Evolutionary conservation across 2,888 invertebrate genomes (phyloP).

Genomic region (Chloromyia formosa): DNA sequence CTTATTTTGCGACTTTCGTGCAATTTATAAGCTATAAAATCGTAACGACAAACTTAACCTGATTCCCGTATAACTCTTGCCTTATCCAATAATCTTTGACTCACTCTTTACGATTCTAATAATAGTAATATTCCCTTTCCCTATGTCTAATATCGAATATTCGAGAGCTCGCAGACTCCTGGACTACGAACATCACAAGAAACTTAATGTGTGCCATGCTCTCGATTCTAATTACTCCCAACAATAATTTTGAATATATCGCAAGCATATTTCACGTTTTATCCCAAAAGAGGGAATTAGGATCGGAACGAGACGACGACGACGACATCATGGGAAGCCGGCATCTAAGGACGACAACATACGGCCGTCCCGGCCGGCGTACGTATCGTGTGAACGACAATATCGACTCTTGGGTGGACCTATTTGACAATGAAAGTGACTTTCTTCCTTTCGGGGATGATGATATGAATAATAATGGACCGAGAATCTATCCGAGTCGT

Average conservation of each 20-base stretch:
- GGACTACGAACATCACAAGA: background rate
- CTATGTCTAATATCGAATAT: background rate
- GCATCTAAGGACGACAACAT: background rate
- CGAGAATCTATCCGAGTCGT: background rate
- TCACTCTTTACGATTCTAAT: slow-evolving; percentile 28
- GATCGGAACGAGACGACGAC: background rate
- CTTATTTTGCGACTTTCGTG: background rate
- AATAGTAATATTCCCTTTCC: slow-evolving; percentile 16
- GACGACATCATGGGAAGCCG: background rate
- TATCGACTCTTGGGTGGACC: slow-evolving; percentile 2
- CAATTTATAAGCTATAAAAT: slow-evolving; percentile 15
- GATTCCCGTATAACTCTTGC: slow-evolving; percentile 7
- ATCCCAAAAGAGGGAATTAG: slow-evolving; percentile 12
- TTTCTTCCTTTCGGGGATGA: background rate
- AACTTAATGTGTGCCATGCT: background rate
- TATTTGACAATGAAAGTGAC: slow-evolving; percentile 19
- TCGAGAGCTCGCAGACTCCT: background rate
- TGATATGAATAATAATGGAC: slow-evolving; percentile 39
- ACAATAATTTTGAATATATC: slow-evolving; percentile 39
- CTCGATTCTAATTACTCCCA: slow-evolving; percentile 33
- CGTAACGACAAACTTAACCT: slow-evolving; percentile 30
- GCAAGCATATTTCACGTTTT: slow-evolving; percentile 34
- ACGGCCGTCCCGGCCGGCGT: background rate
- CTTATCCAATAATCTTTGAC: slow-evolving; percentile 33
- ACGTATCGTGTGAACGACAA: background rate